Evolutionary conservation across 1,140 invertebrate genomes (phyloP), one percentile per base, ranked within the genome.

Genomic region (Lucilia cuprina): DNA sequence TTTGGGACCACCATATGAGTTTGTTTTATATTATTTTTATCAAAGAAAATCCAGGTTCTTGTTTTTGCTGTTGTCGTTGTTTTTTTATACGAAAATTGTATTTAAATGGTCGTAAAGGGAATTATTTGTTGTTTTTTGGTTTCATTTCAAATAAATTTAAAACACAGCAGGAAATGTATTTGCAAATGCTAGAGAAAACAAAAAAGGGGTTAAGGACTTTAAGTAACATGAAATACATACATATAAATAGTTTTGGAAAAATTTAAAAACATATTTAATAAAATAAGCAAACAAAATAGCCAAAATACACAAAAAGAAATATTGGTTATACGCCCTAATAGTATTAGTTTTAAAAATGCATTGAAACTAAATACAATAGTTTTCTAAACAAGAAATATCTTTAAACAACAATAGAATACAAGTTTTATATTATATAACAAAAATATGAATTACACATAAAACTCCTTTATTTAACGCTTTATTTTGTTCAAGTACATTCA

Each of bases 81-180:
- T 50, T 85, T 82, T 83, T 70, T 74, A 74, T 83, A 75, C 74
- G 60, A 83, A 74, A 60, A 85, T 83, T 83, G 60, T 70, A 49
- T 74, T 86, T 47, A 87, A 88, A 88, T 86, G 86, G 88, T 86
- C 87, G 86, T 86, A 82, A 84, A 74, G 88, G 88, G 88, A 88
- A 84, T 85, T 86, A 84, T 74, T 85, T 21, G 47, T 82, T 85
- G 86, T 89, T 87, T 78, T 65, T 84, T 74, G 80, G 74, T 84
- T 55, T 19, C 60, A 14, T 84, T 82, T 70, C 65, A 70, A 70
- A 82, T 65, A 65, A 82, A 82, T 60, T 82, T 82, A 7, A 80
- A 49, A 49, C 77, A 80, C 77, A 80, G 41, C 41, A 80, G 41
- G 77, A 70, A 25, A 30, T 30, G 25, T 30, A 21, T 21, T 70